Conservation (phyloP, 1,140 invertebrate species). For the Eciton burchellii region DNA sequence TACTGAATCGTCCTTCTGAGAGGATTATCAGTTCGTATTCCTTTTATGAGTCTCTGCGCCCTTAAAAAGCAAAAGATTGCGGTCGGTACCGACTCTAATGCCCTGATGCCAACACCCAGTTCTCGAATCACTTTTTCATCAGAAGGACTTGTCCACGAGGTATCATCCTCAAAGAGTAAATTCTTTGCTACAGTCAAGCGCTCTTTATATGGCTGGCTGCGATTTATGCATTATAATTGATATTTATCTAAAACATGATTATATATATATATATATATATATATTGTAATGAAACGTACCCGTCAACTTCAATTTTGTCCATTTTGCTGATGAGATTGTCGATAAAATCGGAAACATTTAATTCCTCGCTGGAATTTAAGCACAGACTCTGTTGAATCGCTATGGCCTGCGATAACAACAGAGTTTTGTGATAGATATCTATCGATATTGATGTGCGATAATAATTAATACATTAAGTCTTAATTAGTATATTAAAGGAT, state of each 20-base stretch:
- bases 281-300: conserved; percentile 70
- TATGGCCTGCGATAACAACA: conserved; percentile 82
- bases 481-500: background rate
- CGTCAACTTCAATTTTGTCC: conserved; percentile 86
- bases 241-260: conserved; percentile 23
- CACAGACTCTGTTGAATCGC: conserved; percentile 87
- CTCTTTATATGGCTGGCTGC: conserved; percentile 83
- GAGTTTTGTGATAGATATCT: conserved; percentile 40
- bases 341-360: conserved; percentile 86
- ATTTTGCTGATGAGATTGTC: conserved; percentile 87
- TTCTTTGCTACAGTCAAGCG: conserved; percentile 85
- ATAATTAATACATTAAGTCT: too few species aligned
- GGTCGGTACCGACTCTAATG: conserved; percentile 91
- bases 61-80: conserved; percentile 91
- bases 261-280: conserved; percentile 21
- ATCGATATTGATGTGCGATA: conserved; percentile 25
- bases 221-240: conserved; percentile 20
- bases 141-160: conserved; percentile 70
- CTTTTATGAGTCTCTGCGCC: conserved; percentile 86
- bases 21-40: conserved; percentile 86
- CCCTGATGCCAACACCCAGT: conserved; percentile 89
- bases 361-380: conserved; percentile 81
- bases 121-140: conserved; percentile 86
- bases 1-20: conserved; percentile 89
- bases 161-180: conserved; percentile 81